A percentile compares a stretch with the other conserved stretches of the same genome.
phyloP scores from a whole-genome alignment of 2,113 vertebrate species.

The Holacanthus passer region DNA sequence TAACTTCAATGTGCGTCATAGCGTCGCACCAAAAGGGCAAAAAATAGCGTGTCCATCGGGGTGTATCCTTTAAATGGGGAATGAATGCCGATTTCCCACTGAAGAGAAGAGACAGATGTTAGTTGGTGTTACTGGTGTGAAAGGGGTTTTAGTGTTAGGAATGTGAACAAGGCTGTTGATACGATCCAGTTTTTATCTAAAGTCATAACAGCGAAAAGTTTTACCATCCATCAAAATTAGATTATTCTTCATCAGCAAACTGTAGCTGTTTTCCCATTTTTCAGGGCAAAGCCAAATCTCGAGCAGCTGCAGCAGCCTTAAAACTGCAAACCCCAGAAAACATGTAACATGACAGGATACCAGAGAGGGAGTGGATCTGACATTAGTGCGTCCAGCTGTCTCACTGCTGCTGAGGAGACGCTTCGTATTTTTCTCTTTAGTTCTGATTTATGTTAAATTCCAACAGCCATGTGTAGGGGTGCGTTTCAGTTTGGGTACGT shows the following conservation, averaged over 20 bases:
- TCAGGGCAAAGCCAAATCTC: neutral
- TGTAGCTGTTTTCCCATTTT: conserved; percentile 3
- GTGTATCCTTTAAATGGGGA: too few relatives aligned
- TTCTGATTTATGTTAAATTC: conserved; percentile 24
- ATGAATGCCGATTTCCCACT: too few relatives aligned
- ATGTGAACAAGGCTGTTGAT: neutral
- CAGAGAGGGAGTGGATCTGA: conserved; percentile 2
- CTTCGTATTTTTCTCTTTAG: conserved; percentile 7
- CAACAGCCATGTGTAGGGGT: neutral
- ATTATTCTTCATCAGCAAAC: neutral
- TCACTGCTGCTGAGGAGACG: neutral
- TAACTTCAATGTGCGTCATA: too few relatives aligned
- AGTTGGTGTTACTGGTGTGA: neutral
- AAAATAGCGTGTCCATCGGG: too few relatives aligned
- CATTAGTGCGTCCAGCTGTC: conserved; percentile 15
- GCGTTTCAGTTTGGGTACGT: neutral
- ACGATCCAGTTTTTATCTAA: conserved; percentile 3
- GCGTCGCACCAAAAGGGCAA: too few relatives aligned
- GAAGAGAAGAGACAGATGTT: too few relatives aligned
- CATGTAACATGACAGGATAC: conserved; percentile 15
- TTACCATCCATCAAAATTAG: neutral
- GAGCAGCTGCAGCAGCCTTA: conserved; percentile 24
- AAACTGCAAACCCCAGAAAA: conserved; percentile 10
- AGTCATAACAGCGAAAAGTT: neutral
- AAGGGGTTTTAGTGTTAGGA: neutral